Percentiles rank a stretch among this genome's conserved stretches.
phyloP scores from a whole-genome alignment of 1,140 invertebrate species.

The Drosophila varians region DNA sequence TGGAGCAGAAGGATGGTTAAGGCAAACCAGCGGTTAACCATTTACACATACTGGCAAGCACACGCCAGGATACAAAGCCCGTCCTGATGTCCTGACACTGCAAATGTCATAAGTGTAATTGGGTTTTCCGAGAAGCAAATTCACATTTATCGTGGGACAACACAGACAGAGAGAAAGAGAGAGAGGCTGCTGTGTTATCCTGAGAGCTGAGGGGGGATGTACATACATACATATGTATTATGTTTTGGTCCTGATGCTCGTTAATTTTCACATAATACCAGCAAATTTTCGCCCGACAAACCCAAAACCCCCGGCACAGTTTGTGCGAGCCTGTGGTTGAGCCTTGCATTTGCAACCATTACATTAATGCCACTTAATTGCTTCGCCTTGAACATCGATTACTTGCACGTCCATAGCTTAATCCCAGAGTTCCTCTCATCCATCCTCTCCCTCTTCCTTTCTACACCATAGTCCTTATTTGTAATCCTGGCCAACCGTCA shows the following conservation, averaged over 20 bases:
- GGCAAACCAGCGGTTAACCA: slow-evolving; percentile 7
- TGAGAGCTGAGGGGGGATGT: slow-evolving; percentile 14
- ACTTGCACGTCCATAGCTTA: slow-evolving; percentile 50
- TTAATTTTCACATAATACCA: slow-evolving; percentile 39
- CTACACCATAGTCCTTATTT: no score
- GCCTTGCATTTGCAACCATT: slow-evolving; percentile 10
- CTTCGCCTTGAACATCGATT: slow-evolving; percentile 53
- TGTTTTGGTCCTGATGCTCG: slow-evolving; percentile 29
- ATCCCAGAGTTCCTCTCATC: neutral
- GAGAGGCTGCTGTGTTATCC: no score
- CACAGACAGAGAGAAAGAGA: no score
- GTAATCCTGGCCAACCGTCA: slow-evolving; percentile 2
- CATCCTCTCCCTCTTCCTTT: neutral
- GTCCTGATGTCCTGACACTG: slow-evolving; percentile 34
- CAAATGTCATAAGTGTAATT: slow-evolving; percentile 75
- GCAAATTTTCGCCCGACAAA: neutral
- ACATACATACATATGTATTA: slow-evolving; percentile 19
- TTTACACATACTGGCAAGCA: neutral
- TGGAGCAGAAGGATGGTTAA: no score
- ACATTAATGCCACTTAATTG: slow-evolving; percentile 62
- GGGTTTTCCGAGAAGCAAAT: slow-evolving; percentile 56
- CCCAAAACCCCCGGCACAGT: neutral
- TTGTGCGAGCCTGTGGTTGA: slow-evolving; percentile 10
- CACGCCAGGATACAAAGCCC: neutral
- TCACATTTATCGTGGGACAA: slow-evolving; percentile 24